A percentile compares a stretch with the other conserved stretches of the same genome.
Conservation (phyloP, 1,140 invertebrate species). For the Stegodyphus dumicola region DNA sequence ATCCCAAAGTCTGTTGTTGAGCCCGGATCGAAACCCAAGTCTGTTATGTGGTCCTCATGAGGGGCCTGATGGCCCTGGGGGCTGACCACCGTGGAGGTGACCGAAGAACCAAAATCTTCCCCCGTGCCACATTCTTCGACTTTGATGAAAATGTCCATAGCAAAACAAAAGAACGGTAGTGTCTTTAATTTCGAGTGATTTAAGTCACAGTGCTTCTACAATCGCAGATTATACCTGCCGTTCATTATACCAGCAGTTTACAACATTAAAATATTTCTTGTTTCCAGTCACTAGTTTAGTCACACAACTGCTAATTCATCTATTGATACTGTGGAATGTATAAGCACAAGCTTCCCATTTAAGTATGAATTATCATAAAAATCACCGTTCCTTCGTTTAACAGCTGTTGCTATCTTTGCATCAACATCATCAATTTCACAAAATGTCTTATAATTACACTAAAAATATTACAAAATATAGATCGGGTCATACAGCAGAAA, state of each 20-base stretch:
- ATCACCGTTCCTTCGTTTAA: too few relatives aligned
- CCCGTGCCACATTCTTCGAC: constrained; percentile 52
- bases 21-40: constrained; percentile 39
- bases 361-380: too few relatives aligned
- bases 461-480: too few relatives aligned
- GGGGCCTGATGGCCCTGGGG: constrained; percentile 35
- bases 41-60: constrained; percentile 1
- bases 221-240: background rate
- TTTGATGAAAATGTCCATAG: constrained; percentile 59
- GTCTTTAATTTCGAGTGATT: background rate
- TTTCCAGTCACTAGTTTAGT: background rate
- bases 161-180: background rate
- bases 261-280: background rate
- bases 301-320: background rate
- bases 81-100: constrained; percentile 55
- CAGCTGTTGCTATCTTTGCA: too few relatives aligned
- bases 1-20: constrained; percentile 42
- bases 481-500: too few relatives aligned
- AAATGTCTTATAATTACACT: too few relatives aligned
- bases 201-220: background rate
- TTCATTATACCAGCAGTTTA: background rate
- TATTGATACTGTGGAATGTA: background rate
- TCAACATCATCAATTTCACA: too few relatives aligned
- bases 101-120: constrained; percentile 50
- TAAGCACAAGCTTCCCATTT: background rate